Conservation (phyloP, 2,113 vertebrate species). For the Xiphias gladius region DNA sequence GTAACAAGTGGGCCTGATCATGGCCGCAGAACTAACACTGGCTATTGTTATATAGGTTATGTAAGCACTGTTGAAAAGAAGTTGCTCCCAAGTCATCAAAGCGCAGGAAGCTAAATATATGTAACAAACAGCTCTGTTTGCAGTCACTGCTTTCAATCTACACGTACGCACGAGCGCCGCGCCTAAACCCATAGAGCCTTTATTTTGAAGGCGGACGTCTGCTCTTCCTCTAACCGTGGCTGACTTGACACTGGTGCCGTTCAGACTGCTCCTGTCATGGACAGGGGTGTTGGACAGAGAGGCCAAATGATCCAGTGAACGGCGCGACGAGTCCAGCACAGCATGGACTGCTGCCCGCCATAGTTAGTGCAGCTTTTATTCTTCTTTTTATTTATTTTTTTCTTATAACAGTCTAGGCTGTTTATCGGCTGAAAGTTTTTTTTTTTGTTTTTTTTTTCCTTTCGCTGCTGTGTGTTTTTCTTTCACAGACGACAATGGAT, state of each 20-base stretch:
- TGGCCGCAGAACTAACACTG: neutral
- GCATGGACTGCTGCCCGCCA: constrained; percentile 68
- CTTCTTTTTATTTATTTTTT: neutral
- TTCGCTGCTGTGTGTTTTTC: constrained; percentile 2
- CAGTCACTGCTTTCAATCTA: neutral
- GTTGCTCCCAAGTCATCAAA: neutral
- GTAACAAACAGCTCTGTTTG: neutral
- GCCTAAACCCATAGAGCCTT: neutral
- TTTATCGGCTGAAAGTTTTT: neutral
- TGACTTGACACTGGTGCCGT: constrained; percentile 6
- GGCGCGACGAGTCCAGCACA: constrained; percentile 56
- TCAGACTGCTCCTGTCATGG: constrained; percentile 71
- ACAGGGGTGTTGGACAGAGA: constrained; percentile 70
- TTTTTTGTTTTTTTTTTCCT: neutral
- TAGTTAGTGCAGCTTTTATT: constrained; percentile 41
- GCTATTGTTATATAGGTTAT: neutral
- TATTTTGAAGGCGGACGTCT: constrained; percentile 62
- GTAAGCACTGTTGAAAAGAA: neutral
- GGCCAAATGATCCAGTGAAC: constrained; percentile 67
- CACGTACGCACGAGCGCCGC: neutral
- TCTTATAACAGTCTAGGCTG: neutral
- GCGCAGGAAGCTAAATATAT: neutral
- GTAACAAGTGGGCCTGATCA: neutral
- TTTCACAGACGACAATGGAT: constrained; percentile 83
- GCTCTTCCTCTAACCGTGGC: fast-evolving